Evolutionary conservation across 2,888 invertebrate genomes (phyloP).

Genomic region (Scrobipalpa atriplicella): DNA sequence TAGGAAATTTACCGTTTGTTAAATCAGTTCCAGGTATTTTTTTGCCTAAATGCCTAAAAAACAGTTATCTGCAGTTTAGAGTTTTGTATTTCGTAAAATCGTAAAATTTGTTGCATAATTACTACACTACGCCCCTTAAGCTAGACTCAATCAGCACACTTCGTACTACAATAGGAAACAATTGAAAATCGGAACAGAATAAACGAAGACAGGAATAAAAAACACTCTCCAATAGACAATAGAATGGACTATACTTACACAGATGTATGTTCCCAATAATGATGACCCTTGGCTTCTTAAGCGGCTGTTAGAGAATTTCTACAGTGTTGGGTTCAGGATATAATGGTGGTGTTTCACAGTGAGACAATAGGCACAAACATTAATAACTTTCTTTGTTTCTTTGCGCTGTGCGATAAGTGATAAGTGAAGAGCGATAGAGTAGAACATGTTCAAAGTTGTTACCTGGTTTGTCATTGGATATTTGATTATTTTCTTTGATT

Average conservation of each 20-base stretch:
- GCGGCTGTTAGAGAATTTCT: slow-evolving; percentile 36
- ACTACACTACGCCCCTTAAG: too few species aligned
- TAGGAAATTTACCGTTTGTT: too few species aligned
- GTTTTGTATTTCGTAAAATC: too few species aligned
- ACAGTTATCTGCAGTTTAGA: too few species aligned
- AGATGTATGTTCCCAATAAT: slow-evolving; percentile 50
- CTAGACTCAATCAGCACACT: too few species aligned
- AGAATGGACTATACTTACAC: slow-evolving; percentile 67
- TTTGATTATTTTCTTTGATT: not conserved
- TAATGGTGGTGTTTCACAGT: slow-evolving; percentile 58
- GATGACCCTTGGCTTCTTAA: slow-evolving; percentile 47
- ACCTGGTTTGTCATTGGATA: not conserved
- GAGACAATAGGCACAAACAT: slow-evolving; percentile 76
- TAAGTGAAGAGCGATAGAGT: slow-evolving; percentile 50
- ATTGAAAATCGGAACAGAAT: slow-evolving; percentile 43
- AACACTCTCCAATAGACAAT: slow-evolving; percentile 64
- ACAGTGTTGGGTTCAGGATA: slow-evolving; percentile 43
- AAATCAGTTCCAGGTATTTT: too few species aligned
- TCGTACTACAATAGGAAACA: too few species aligned
- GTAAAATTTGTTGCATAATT: too few species aligned
- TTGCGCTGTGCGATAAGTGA: slow-evolving; percentile 51
- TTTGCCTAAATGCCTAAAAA: too few species aligned
- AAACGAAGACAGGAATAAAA: slow-evolving; percentile 41
- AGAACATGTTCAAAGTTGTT: not conserved
- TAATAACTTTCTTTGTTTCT: slow-evolving; percentile 78